These are phyloP conservation scores for Progne subis DNA, from an alignment of 2,113 vertebrate species.

Conservation along the genomic window DNA sequence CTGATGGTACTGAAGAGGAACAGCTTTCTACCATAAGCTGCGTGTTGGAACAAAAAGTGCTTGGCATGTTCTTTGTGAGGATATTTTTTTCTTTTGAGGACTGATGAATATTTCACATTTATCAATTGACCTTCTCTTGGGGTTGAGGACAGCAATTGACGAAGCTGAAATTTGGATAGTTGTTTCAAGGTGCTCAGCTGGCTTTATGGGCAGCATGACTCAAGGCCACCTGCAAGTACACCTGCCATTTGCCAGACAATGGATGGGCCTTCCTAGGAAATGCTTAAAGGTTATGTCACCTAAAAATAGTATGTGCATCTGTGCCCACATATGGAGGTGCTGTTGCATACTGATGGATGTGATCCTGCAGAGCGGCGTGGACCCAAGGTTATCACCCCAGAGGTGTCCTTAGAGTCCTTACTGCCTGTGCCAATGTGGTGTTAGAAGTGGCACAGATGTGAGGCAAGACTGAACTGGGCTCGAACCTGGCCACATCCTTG, in stretches of 20 bases:
- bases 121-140: neutral
- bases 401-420: neutral
- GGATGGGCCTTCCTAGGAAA: neutral
- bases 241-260: neutral
- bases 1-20: neutral
- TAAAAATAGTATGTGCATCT: neutral
- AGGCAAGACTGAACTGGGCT: neutral
- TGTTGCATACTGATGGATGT: neutral
- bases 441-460: neutral
- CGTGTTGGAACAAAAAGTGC: neutral
- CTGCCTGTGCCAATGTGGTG: neutral
- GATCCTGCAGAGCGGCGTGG: neutral
- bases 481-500: fast-evolving
- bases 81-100: neutral
- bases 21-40: neutral
- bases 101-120: neutral
- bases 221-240: neutral
- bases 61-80: neutral
- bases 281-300: neutral
- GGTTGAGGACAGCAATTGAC: neutral
- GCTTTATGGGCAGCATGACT: neutral
- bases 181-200: neutral
- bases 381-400: neutral
- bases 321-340: fast-evolving
- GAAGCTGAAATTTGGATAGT: neutral